Base-by-base conservation (phyloP, 1,140 invertebrate genomes). In the Drosophila melanica region DNA sequence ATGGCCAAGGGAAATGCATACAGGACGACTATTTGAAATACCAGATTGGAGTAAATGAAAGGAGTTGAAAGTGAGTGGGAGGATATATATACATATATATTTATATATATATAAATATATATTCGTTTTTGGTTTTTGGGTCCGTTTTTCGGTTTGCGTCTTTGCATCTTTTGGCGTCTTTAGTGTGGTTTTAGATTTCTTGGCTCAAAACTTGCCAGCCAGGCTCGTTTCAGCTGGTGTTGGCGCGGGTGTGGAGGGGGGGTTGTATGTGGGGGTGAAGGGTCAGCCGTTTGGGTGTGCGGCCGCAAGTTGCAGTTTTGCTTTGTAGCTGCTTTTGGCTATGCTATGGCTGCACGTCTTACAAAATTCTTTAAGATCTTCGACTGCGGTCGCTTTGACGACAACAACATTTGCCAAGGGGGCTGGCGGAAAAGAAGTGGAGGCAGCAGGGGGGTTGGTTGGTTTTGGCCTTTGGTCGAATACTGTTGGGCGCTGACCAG, bases 351-450 rank as follows among this genome's bases (percentile, higher is more conserved):
- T 62, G 37, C 66, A 77, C 72, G 63, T 84, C 77, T 75, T 90
- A 71, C 57, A 57, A 89, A 90, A 90, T 90, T 90, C 89, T 90
- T 90, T 90, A 90, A 90, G 89, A 90, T 90, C 85, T 90, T 78
- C 81, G 81, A 80, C 69, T 90, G 89, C 72, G 89, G 89, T 90
- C 81, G 81, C 78, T 90, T 90, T 90, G 89, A 90, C 82, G 60
- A 89, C 84, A 67, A 53, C 59, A 55, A 44, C 20, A 23, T 63
- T 20, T 44, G 16, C 10, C n/a, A n/a, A n/a, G n/a, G n/a, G n/a
- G n/a, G n/a, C n/a, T n/a, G 10, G 42, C 35, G 30, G 27, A 14
- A 6, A 8, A n/a, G 48, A 12, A 35, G 23, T 23, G 9, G 39
- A 11, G 35, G 41, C 10, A 7, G n/a, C 8, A 11, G 27, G 20